A percentile compares a stretch with the other conserved stretches of the same genome.
Conservation (phyloP, 2,888 invertebrate species). For the Hofmannophila pseudospretella region DNA sequence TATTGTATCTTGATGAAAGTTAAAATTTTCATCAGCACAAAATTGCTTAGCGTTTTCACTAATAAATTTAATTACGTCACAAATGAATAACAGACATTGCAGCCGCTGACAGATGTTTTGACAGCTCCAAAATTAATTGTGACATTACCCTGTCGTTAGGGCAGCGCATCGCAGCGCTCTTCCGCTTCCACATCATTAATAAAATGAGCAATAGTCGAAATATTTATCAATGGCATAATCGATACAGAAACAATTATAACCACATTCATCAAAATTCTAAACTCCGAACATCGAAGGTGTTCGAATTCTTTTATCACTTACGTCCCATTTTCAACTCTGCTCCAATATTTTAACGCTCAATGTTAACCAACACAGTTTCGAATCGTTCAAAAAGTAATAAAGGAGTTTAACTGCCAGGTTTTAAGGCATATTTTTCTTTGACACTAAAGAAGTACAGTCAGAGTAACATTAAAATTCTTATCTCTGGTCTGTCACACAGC, state of each 20-base stretch:
- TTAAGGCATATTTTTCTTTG: constrained; percentile 37
- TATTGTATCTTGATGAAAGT: no score
- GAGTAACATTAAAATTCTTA: constrained; percentile 76
- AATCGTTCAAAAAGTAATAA: constrained; percentile 9
- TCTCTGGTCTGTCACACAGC: constrained; percentile 75
- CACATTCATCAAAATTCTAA: constrained; percentile 75
- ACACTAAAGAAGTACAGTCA: constrained; percentile 40
- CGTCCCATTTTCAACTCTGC: constrained; percentile 30
- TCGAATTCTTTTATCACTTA: constrained; percentile 27
- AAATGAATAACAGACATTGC: constrained; percentile 46
- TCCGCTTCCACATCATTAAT: constrained; percentile 76
- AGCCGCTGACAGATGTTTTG: constrained; percentile 70
- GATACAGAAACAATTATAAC: constrained; percentile 78
- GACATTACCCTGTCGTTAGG: constrained; percentile 68
- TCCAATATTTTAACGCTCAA: constrained; percentile 30
- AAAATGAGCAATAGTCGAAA: constrained; percentile 77
- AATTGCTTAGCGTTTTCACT: not conserved
- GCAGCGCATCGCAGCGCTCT: constrained; percentile 58
- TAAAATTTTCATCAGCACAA: no score
- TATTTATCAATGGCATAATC: constrained; percentile 79
- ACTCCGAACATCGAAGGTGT: constrained; percentile 47
- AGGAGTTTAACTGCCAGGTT: constrained; percentile 6
- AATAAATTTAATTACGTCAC: constrained; percentile 47
- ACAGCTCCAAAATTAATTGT: constrained; percentile 73
- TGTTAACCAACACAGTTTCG: constrained; percentile 15